Evolutionary conservation across 2,113 vertebrate genomes (phyloP).

Genomic region (Lophotis ruficrista): DNA sequence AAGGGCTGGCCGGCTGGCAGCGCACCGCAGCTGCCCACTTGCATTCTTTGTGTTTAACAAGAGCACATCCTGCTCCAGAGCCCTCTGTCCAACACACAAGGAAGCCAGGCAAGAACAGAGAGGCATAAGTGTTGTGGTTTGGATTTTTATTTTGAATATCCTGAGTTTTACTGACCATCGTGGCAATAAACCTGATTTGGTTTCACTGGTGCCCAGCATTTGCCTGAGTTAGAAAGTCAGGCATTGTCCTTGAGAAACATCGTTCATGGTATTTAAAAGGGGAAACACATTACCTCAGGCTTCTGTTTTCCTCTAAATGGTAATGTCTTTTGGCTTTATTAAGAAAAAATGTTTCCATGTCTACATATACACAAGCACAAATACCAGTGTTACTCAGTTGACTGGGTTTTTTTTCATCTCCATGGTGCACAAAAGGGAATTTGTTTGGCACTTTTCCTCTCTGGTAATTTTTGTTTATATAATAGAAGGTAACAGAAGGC

Average conservation of each 20-base stretch:
- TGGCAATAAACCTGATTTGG: not conserved
- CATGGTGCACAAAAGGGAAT: not conserved
- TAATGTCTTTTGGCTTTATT: slow-evolving; percentile 4
- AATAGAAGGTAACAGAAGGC: not conserved
- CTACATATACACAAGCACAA: not conserved
- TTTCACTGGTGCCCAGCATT: not conserved
- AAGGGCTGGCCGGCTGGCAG: not conserved
- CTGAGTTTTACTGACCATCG: not conserved
- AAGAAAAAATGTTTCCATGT: not conserved
- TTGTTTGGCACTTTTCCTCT: not conserved
- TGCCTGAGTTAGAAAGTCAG: not conserved
- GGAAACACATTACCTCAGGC: not conserved
- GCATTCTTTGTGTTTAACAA: not conserved
- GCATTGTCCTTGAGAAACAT: not conserved
- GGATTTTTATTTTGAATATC: not conserved
- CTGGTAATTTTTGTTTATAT: not conserved
- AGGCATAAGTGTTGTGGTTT: not conserved
- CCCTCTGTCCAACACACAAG: not conserved
- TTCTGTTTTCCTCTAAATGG: not conserved
- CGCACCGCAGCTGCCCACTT: rapidly evolving
- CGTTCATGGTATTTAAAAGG: not conserved
- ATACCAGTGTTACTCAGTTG: not conserved
- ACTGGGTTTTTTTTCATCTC: not conserved
- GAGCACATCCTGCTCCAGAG: not conserved
- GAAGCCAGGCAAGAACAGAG: not conserved